These are phyloP conservation scores for Nannoperca obscura DNA, from an alignment of 2,797 vertebrate species.

Conservation along the genomic window DNA sequence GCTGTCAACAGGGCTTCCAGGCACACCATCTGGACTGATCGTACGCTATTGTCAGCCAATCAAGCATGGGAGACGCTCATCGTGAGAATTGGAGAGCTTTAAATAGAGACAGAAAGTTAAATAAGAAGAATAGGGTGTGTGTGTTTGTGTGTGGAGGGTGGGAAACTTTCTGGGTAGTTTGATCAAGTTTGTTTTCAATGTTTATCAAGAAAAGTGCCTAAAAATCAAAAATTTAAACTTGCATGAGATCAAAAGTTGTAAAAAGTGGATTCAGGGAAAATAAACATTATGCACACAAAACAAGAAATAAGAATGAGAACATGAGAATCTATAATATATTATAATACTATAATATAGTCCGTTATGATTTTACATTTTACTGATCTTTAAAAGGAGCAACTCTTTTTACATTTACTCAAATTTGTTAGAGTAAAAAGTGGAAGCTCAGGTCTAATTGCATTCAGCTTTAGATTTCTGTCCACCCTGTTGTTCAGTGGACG, in stretches of 20 bases:
- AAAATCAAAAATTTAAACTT: background rate
- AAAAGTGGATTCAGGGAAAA: background rate
- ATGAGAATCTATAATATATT: background rate
- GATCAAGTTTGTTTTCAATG: background rate
- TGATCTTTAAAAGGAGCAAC: background rate
- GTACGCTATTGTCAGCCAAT: conserved; percentile 73
- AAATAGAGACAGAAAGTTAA: conserved; percentile 75
- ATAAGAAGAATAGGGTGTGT: conserved; percentile 45
- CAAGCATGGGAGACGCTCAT: conserved; percentile 74
- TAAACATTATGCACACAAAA: background rate
- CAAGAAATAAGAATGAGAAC: background rate
- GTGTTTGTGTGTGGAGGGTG: conserved; percentile 17
- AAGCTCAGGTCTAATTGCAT: background rate
- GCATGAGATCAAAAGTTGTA: background rate
- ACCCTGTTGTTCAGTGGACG: background rate
- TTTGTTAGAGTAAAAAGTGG: background rate
- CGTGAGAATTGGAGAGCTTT: conserved; percentile 78
- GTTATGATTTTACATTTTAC: background rate
- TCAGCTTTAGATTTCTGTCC: background rate
- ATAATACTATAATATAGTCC: background rate
- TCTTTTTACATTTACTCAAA: background rate
- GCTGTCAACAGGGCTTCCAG: conserved; percentile 75
- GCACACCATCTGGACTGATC: conserved; percentile 84
- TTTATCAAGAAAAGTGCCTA: background rate
- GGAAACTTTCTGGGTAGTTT: conserved; percentile 32